Evolutionary conservation across 2,797 vertebrate species (phyloP).

Genomic region (Paedocypris micromegethes): DNA sequence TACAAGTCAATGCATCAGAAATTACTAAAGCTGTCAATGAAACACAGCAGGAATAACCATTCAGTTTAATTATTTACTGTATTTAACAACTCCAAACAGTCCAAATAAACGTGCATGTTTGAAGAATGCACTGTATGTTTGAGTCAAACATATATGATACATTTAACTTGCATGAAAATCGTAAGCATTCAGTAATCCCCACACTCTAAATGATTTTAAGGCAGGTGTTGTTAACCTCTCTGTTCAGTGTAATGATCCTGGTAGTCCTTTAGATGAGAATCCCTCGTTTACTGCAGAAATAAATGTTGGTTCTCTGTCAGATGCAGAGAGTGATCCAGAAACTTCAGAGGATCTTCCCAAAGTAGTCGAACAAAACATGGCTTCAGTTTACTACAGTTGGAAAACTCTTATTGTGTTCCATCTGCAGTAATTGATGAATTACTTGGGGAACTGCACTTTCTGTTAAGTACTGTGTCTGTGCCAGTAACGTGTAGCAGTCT

Average conservation of each 20-base stretch:
- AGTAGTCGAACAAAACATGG: conserved; percentile 44
- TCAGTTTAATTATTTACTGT: too few relatives aligned
- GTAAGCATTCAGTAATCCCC: conserved; percentile 25
- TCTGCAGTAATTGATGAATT: conserved; percentile 41
- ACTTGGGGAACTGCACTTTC: conserved; percentile 40
- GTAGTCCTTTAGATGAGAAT: conserved; percentile 5
- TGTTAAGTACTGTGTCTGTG: conserved; percentile 40
- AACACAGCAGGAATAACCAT: too few relatives aligned
- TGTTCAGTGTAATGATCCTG: conserved; percentile 17
- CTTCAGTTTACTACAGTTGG: conserved; percentile 41
- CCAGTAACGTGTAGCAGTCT: conserved; percentile 43
- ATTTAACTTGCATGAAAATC: conserved; percentile 36
- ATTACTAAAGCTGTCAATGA: too few relatives aligned
- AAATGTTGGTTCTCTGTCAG: conserved; percentile 13
- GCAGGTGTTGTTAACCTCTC: conserved; percentile 19
- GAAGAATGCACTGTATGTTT: conserved; percentile 33
- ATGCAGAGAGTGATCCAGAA: conserved; percentile 39
- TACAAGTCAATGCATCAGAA: too few relatives aligned
- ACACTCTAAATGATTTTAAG: conserved; percentile 35
- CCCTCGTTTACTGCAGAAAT: conserved; percentile 13
- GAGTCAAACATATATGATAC: conserved; percentile 29
- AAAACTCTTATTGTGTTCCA: conserved; percentile 47
- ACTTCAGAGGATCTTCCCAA: conserved; percentile 36
- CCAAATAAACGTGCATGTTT: conserved; percentile 34
- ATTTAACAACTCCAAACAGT: too few relatives aligned